Evolutionary conservation across 1,140 invertebrate species (phyloP), one percentile per base, ranked within the genome.

Genomic region (Ladona fulva): DNA sequence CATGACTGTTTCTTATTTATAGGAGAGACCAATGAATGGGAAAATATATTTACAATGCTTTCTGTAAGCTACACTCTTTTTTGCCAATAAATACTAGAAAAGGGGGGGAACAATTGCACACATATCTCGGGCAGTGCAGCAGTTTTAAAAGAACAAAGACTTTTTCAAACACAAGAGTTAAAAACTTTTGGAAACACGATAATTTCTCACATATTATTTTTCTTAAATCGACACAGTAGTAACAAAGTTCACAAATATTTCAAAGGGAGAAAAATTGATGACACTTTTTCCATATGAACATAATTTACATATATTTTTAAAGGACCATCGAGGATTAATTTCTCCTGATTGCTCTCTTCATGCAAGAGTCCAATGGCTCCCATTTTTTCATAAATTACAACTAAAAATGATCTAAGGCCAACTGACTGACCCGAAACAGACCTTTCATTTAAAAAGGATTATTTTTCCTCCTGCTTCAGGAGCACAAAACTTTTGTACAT

Each of bases 31-130:
- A 66, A 66, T 66, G 52, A 66, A 66, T 66, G 52, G 52, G 52
- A 66, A 66, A 66, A 66, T 66, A 66, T 66, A 66, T 66, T 66
- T 66, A 66, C 52, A 66, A 66, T 66, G 52, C 14, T 66, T 66
- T 66, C 29, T 37, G n/a, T 66, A 66, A 19, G 52, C 52, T 66
- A 66, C 52, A 66, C 52, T 66, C 52, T 66, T 66, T 12, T 16
- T 66, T 22, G n/a, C 52, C 52, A 66, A 66, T 66, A 66, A 66
- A 66, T 66, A 66, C 52, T 66, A 66, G 52, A 66, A 66, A 66
- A 6, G n/a, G 52, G n/a, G 52, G 52, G 12, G 52, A 66, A 66
- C 52, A 66, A 66, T 66, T 66, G 52, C 52, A 66, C 52, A 66
- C 14, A 66, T 66, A 66, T 66, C 52, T 66, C 52, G 14, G 52